phyloP scores from a whole-genome alignment of 2,797 vertebrate species.

The Sebastes glaucus region DNA sequence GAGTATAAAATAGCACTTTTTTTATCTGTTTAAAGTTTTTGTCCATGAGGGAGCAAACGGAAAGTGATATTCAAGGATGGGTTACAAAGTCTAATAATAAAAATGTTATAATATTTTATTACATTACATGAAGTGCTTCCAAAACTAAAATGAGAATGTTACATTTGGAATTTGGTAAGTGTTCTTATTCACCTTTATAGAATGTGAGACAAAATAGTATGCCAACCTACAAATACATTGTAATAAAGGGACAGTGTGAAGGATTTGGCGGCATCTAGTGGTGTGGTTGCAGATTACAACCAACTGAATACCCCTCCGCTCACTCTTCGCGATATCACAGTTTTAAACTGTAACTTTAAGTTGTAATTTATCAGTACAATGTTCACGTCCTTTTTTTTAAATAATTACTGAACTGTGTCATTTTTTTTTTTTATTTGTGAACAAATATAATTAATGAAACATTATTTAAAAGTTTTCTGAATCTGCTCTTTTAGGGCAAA shows the following conservation, averaged over 20 bases:
- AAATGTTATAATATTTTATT: neutral
- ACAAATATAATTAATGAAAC: too few species aligned
- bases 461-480: too few species aligned
- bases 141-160: neutral
- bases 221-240: neutral
- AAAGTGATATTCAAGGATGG: neutral
- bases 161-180: neutral
- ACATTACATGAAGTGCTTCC: neutral
- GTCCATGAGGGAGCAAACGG: neutral
- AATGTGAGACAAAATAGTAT: neutral
- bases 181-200: neutral
- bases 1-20: neutral
- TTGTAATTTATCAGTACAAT: neutral
- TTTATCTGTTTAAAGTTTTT: constrained; percentile 1
- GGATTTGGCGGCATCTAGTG: too few species aligned
- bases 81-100: constrained; percentile 11
- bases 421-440: too few species aligned
- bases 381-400: too few species aligned
- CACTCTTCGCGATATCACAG: too few species aligned
- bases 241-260: too few species aligned
- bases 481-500: too few species aligned
- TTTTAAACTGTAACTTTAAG: too few species aligned
- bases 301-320: too few species aligned
- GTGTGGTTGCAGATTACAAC: too few species aligned
- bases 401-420: too few species aligned